Conservation (phyloP, 2,888 invertebrate species). For the Fragum sueziense region DNA sequence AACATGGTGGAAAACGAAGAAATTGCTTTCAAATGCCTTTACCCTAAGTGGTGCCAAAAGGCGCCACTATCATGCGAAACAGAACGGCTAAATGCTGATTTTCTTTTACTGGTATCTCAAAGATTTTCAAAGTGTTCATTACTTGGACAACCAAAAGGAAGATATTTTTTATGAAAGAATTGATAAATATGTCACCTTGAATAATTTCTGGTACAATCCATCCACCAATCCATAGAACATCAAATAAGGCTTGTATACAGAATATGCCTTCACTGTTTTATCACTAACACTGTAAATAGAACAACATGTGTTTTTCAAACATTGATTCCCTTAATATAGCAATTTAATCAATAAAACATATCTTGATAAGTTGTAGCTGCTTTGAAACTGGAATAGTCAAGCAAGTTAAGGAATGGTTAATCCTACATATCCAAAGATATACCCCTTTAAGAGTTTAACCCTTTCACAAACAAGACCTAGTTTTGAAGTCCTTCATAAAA, state of each 20-base stretch:
- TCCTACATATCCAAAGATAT: too few species aligned
- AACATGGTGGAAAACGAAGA: too few species aligned
- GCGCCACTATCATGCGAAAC: background rate
- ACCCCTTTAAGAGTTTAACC: too few species aligned
- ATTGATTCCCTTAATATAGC: too few species aligned
- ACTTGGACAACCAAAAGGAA: too few species aligned
- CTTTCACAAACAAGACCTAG: background rate
- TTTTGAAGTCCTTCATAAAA: too few species aligned
- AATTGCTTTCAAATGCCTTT: background rate
- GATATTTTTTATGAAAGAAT: too few species aligned
- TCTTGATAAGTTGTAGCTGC: background rate
- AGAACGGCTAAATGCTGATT: too few species aligned
- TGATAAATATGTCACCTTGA: too few species aligned
- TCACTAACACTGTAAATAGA: conserved; percentile 73
- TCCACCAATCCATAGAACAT: conserved; percentile 94
- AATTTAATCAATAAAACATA: background rate
- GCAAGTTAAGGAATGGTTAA: background rate
- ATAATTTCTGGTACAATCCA: conserved; percentile 91
- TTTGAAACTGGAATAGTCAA: background rate
- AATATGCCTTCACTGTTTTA: conserved; percentile 85
- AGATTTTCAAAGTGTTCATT: too few species aligned
- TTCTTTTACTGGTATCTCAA: too few species aligned
- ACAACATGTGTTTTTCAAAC: background rate
- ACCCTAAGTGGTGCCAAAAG: background rate
- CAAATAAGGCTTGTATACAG: conserved; percentile 92